Conservation (phyloP, 2,113 vertebrate species). For the Datnioides undecimradiatus region DNA sequence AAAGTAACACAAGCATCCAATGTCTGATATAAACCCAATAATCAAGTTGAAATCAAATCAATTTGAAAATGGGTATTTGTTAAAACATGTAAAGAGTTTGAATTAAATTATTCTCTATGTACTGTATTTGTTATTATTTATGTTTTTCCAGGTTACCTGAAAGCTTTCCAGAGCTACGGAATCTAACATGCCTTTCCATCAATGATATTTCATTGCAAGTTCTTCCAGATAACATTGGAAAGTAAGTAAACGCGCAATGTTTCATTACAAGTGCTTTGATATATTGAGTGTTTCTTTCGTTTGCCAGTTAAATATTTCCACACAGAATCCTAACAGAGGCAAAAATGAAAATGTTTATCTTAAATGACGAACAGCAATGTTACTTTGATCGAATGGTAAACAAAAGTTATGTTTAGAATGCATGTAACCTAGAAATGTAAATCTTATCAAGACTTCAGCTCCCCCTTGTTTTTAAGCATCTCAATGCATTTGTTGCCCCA, state of each 20-base stretch:
- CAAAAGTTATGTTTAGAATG: neutral
- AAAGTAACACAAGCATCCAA: neutral
- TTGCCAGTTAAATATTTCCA: neutral
- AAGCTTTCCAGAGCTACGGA: slow-evolving; percentile 94
- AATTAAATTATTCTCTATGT: neutral
- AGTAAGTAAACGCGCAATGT: slow-evolving; percentile 87
- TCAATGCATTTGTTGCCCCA: neutral
- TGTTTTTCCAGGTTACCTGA: slow-evolving; percentile 93
- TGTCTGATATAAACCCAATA: no score
- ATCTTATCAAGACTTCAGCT: neutral
- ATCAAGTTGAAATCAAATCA: no score
- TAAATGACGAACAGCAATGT: neutral
- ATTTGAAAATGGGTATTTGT: neutral
- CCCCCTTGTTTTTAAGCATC: neutral
- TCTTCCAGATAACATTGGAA: slow-evolving; percentile 98
- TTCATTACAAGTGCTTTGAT: neutral
- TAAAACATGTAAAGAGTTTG: neutral
- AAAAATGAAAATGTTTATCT: neutral
- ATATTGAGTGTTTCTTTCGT: neutral
- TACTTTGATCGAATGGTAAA: neutral
- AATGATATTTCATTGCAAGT: slow-evolving; percentile 98
- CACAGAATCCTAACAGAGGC: neutral
- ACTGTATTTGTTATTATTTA: no score
- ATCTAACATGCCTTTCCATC: slow-evolving; percentile 96
- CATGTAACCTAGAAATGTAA: neutral